Evolutionary conservation across 2,888 invertebrate genomes (phyloP), one percentile per base, ranked within the genome.

Genomic region (Ecliptopera silaceata): DNA sequence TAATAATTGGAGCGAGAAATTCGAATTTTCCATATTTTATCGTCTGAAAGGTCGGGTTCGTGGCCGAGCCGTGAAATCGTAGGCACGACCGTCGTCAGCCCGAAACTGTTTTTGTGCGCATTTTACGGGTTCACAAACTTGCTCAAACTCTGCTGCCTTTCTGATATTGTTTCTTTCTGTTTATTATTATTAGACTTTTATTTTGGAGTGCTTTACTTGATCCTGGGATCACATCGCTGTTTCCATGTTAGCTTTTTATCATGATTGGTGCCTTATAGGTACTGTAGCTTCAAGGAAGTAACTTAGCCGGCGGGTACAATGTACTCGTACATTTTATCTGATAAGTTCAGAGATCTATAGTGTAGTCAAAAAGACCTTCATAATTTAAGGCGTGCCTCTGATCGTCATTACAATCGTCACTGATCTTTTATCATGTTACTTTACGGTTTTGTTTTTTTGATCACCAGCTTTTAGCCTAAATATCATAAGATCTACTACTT

Each of bases 41-140:
- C 54, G 49, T 66, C 58, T 46, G 49, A 61, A 62, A 59, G 61
- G 61, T 53, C 58, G 61, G 54, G 66, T 64, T 53, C 59, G 52
- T 57, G 72, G 56, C 63, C 65, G 64, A 44, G 18, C 70, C 73
- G 71, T 77, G 70, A 74, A 79, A 79, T 77, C 53, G 45, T 41
- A 53, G 62, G 61, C 76, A 76, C 77, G 77, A 69, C 45, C 59
- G 59, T 53, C 44, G 52, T 45, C 41, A n/a, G 36, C 43, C 29
- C 1, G 41, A 49, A 50, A 39, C 11, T 26, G 49, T 45, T 50
- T 56, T 49, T 55, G 48, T 55, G n/a, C 39, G 17, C 45, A 50
- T 45, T 45, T 50, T 48, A 44, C 8, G 49, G 39, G 44, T 18
- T 3, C 22, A 38, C 38, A 44, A 44, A 45, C 13, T 56, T 34